phyloP scores from a whole-genome alignment of 2,113 vertebrate species.

The Macrotus californicus region DNA sequence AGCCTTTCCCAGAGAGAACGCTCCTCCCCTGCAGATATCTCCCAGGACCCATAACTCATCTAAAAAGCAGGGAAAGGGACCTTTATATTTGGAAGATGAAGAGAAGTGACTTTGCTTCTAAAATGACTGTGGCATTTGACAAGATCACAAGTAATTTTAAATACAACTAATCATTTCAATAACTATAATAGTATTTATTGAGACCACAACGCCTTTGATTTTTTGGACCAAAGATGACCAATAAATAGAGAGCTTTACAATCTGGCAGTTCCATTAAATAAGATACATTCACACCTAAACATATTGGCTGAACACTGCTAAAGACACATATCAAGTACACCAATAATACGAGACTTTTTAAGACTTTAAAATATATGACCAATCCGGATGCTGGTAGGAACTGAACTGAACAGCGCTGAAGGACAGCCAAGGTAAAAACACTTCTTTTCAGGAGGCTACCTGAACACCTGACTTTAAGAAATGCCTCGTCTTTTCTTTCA shows the following conservation, averaged over 20 bases:
- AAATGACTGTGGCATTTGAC: background rate
- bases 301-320: background rate
- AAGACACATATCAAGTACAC: background rate
- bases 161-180: background rate
- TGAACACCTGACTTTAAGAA: background rate
- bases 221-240: background rate
- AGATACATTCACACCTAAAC: background rate
- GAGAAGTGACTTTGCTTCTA: background rate
- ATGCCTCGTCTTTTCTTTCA: background rate
- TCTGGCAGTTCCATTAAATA: background rate
- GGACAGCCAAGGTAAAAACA: background rate
- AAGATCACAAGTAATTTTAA: background rate
- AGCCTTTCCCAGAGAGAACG: background rate
- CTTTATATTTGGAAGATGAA: background rate
- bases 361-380: background rate
- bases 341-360: background rate
- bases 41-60: background rate
- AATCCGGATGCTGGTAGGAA: background rate
- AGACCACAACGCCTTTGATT: background rate
- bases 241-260: background rate
- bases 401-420: background rate
- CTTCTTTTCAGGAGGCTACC: background rate
- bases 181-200: background rate
- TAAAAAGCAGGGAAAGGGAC: background rate
- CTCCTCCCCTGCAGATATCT: background rate